These are phyloP conservation scores for Anabas testudineus DNA, from an alignment of 2,797 vertebrate genomes.

Conservation along the genomic window DNA sequence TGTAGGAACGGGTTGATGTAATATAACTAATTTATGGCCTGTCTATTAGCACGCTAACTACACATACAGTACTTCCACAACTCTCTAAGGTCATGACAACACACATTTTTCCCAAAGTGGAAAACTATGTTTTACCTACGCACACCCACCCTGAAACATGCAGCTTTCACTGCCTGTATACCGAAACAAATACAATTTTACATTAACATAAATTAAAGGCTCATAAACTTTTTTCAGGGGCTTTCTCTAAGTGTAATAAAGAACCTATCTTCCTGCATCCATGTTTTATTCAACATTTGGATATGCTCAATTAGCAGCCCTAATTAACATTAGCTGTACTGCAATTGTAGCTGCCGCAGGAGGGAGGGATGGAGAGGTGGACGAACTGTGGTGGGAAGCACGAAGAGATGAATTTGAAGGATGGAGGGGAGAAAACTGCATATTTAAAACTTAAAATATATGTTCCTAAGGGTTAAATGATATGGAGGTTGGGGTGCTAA, in stretches of 20 bases:
- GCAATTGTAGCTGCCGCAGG: constrained; percentile 36
- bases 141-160: constrained; percentile 32
- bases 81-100: constrained; percentile 31
- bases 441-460: too few species aligned
- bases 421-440: too few species aligned
- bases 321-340: constrained; percentile 71
- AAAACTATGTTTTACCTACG: constrained; percentile 19
- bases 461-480: too few species aligned
- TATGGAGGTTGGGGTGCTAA: too few species aligned
- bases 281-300: constrained; percentile 79
- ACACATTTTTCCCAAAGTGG: constrained; percentile 1
- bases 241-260: constrained; percentile 63
- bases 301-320: constrained; percentile 75
- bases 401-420: too few species aligned
- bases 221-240: constrained; percentile 74
- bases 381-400: background rate
- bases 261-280: constrained; percentile 55
- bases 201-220: constrained; percentile 76
- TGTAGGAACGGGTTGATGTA: constrained; percentile 5
- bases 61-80: too few species aligned
- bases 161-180: constrained; percentile 32
- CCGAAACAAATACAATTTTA: constrained; percentile 55
- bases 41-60: background rate
- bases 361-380: constrained; percentile 1
- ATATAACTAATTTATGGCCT: constrained; percentile 5